Conservation (phyloP, 2,888 invertebrate species). For the Phalangium opilio region DNA sequence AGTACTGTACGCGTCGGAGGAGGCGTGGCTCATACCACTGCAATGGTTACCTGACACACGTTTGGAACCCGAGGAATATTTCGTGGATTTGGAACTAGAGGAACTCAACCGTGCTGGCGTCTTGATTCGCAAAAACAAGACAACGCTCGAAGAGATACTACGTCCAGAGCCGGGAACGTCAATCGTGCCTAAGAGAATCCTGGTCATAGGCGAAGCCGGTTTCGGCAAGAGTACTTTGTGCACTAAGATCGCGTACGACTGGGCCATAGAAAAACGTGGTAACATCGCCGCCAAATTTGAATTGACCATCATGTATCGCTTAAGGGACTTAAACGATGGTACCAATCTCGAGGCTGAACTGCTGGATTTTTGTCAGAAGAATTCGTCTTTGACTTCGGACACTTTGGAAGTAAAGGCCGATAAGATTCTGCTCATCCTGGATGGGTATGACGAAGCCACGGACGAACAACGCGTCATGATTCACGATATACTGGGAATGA, state of each 20-base stretch:
- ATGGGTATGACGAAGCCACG: neutral
- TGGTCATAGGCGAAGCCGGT: neutral
- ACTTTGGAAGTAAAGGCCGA: neutral
- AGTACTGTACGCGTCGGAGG: no score
- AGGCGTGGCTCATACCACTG: no score
- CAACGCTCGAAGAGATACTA: no score
- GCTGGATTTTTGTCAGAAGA: neutral
- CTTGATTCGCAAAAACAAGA: no score
- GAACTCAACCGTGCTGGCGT: no score
- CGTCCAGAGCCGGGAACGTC: no score
- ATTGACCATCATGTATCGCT: neutral
- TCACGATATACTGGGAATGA: no score
- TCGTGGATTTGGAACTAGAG: no score
- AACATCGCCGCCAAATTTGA: neutral
- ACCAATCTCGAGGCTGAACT: neutral
- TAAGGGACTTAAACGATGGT: neutral
- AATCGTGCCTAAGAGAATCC: neutral
- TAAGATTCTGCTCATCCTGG: neutral
- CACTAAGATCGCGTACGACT: neutral
- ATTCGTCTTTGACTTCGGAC: no score
- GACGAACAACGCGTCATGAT: neutral
- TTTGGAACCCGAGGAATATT: no score
- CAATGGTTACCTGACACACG: no score
- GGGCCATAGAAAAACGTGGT: neutral
- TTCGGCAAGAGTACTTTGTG: neutral